Conservation (phyloP, 2,797 vertebrate species). For the Phoeniculus purpureus region DNA sequence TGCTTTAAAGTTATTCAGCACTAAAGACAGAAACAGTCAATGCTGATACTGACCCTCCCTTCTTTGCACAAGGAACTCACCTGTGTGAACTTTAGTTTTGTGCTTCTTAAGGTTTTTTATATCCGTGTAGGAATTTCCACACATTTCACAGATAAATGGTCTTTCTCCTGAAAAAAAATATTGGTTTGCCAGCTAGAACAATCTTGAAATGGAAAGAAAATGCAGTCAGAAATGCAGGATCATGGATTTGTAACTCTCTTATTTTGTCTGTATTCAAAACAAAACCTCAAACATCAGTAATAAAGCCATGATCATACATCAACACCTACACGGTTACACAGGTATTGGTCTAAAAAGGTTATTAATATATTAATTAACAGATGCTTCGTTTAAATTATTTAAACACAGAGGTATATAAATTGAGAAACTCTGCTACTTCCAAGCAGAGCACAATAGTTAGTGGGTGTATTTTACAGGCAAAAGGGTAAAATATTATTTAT, state of each 20-base stretch:
- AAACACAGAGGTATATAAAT: slow-evolving; percentile 12
- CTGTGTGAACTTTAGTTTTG: slow-evolving; percentile 91
- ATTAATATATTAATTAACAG: background rate
- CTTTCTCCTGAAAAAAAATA: slow-evolving; percentile 84
- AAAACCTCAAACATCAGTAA: background rate
- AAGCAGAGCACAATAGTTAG: background rate
- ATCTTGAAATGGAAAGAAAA: background rate
- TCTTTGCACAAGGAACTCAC: slow-evolving; percentile 71
- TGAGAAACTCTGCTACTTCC: slow-evolving; percentile 8
- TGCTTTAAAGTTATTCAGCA: background rate
- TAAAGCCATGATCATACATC: background rate
- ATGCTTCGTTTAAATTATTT: background rate
- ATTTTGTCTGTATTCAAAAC: background rate
- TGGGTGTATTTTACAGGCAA: slow-evolving; percentile 55
- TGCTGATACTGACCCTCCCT: background rate
- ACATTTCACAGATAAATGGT: slow-evolving; percentile 94
- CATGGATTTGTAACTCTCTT: background rate
- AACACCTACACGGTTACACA: accelerated
- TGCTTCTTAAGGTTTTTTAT: slow-evolving; percentile 98
- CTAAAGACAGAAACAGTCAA: background rate
- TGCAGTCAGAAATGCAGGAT: background rate
- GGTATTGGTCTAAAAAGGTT: background rate
- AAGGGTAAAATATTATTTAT: slow-evolving; percentile 63
- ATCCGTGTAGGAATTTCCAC: slow-evolving; percentile 94
- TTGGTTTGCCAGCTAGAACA: slow-evolving; percentile 10